Conservation (phyloP, 2,888 invertebrate species). For the Zygogramma bicolorata region DNA sequence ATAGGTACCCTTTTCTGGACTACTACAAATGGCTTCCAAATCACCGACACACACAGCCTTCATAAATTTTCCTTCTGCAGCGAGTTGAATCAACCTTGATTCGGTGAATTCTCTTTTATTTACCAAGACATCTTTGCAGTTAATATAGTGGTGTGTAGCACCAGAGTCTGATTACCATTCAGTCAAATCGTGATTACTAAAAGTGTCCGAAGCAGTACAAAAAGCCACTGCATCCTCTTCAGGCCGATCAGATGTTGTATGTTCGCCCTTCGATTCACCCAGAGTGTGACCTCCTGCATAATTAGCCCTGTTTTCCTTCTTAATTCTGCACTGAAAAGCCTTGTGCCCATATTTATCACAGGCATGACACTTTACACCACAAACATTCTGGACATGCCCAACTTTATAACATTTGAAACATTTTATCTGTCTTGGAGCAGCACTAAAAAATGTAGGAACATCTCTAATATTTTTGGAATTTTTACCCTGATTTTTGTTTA, state of each 20-base stretch:
- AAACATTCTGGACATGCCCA: slow-evolving; percentile 30
- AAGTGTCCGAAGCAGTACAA: slow-evolving; percentile 9
- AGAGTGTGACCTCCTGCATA: not conserved
- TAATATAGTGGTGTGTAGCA: slow-evolving; percentile 32
- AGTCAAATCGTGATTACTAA: not conserved
- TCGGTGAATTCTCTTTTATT: slow-evolving; percentile 26
- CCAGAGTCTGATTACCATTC: slow-evolving; percentile 29
- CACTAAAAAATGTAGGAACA: not conserved
- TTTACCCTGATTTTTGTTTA: slow-evolving; percentile 15
- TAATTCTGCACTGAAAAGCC: not conserved
- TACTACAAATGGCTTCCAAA: slow-evolving; percentile 23
- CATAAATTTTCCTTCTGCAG: slow-evolving; percentile 38
- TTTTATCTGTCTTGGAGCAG: slow-evolving; percentile 8
- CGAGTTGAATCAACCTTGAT: slow-evolving; percentile 32
- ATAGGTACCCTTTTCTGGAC: slow-evolving; percentile 18
- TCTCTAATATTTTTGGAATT: not conserved
- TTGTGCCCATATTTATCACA: slow-evolving; percentile 27
- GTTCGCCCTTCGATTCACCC: too few species aligned
- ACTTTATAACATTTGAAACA: slow-evolving; percentile 35
- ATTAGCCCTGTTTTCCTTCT: not conserved
- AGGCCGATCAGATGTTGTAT: not conserved
- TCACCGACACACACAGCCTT: slow-evolving; percentile 32
- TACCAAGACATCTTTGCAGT: slow-evolving; percentile 15
- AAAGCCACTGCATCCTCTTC: slow-evolving; percentile 13
- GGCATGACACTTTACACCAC: slow-evolving; percentile 31